phyloP scores from a whole-genome alignment of 2,797 vertebrate species.

The Pteropus rufus region DNA sequence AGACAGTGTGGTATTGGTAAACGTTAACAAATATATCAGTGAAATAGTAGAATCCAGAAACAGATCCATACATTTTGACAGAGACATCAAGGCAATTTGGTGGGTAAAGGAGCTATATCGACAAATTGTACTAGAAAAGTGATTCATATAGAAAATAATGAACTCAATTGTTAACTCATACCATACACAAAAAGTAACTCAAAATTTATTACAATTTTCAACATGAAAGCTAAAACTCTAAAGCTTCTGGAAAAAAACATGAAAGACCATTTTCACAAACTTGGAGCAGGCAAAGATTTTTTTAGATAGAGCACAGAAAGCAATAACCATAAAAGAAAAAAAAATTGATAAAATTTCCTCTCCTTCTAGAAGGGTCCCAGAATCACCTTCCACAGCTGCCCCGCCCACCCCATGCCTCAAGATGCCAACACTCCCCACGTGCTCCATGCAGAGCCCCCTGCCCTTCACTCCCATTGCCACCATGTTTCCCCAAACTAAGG shows the following conservation, averaged over 20 bases:
- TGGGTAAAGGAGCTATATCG: background rate
- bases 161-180: background rate
- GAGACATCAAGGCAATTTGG: background rate
- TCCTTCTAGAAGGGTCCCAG: background rate
- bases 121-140: background rate
- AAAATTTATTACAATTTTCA: background rate
- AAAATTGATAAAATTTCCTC: background rate
- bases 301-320: background rate
- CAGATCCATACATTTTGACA: background rate
- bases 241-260: background rate
- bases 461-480: too few species aligned
- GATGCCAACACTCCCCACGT: background rate
- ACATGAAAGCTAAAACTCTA: background rate
- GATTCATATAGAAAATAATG: background rate
- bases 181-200: background rate
- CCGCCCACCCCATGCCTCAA: rapidly evolving
- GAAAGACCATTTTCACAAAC: background rate
- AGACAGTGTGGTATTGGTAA: background rate
- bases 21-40: background rate
- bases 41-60: background rate
- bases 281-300: background rate
- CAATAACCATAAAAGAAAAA: background rate
- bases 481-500: background rate
- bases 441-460: too few species aligned
- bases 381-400: background rate